Evolutionary conservation across 2,888 invertebrate genomes (phyloP).

Genomic region (Yponomeuta evonymella): DNA sequence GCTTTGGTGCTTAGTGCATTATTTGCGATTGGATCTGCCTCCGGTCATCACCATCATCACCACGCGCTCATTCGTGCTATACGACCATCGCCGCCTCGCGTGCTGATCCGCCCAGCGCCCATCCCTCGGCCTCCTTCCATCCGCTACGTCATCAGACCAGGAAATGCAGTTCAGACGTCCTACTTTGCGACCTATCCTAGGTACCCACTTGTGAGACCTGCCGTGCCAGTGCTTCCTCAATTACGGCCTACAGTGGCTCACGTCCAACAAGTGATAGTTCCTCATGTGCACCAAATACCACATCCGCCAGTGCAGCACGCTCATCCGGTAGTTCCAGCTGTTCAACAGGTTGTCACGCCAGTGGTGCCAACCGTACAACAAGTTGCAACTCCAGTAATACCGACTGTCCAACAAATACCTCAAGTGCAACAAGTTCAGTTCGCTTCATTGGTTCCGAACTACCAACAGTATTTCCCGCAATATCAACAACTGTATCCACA

Average conservation of each 20-base stretch:
- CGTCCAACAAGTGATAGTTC: conserved; percentile 35
- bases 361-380: conserved; percentile 33
- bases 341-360: conserved; percentile 18
- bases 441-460: neutral
- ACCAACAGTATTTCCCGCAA: neutral
- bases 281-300: conserved; percentile 42
- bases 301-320: conserved; percentile 28
- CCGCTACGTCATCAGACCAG: conserved; percentile 60
- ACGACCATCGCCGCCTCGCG: conserved; percentile 38
- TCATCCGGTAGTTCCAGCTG: conserved; percentile 30
- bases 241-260: conserved; percentile 21
- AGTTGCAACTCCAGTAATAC: conserved; percentile 31
- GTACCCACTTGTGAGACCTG: conserved; percentile 49
- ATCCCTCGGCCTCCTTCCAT: conserved; percentile 39
- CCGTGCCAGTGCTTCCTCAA: conserved; percentile 32
- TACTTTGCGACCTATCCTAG: conserved; percentile 64
- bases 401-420: conserved; percentile 37
- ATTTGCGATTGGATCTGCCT: neutral
- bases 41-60: neutral
- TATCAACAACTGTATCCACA: neutral
- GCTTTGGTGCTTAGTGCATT: neutral
- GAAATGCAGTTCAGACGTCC: conserved; percentile 63
- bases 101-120: conserved; percentile 27
- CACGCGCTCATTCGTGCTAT: conserved; percentile 26
- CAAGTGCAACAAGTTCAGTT: conserved; percentile 1